These are phyloP conservation scores for Drosophila repletoides DNA, from an alignment of 1,140 invertebrate species.

Conservation along the genomic window DNA sequence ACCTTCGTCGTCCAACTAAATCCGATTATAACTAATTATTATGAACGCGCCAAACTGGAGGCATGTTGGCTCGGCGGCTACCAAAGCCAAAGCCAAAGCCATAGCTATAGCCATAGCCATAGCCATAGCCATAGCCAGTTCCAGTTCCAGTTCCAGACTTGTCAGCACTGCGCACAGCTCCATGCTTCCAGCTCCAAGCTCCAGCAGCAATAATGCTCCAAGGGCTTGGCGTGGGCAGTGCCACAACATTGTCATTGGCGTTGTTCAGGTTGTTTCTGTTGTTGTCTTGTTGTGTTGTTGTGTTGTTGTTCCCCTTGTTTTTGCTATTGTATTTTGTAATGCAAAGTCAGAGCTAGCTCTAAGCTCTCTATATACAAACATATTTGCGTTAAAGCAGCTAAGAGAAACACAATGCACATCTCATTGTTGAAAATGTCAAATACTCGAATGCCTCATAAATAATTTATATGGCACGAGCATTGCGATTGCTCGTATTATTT, in stretches of 20 bases:
- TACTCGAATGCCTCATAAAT: neutral
- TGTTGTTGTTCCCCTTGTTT: slow-evolving; percentile 1
- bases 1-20: slow-evolving; percentile 66
- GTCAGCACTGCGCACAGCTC: neutral
- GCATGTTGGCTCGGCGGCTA: neutral
- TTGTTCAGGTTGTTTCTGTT: neutral
- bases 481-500: no score
- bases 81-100: neutral
- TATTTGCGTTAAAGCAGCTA: neutral
- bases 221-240: slow-evolving; percentile 62
- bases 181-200: neutral
- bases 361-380: neutral
- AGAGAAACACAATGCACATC: neutral
- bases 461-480: slow-evolving; percentile 4
- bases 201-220: slow-evolving; percentile 1
- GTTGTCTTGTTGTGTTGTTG: slow-evolving; percentile 8
- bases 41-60: slow-evolving; percentile 50
- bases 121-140: neutral
- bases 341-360: slow-evolving; percentile 1
- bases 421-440: slow-evolving; percentile 12
- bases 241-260: slow-evolving; percentile 4
- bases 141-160: neutral
- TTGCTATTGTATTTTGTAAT: slow-evolving; percentile 4
- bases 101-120: neutral
- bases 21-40: slow-evolving; percentile 80